Evolutionary conservation across 2,888 invertebrate genomes (phyloP).

Genomic region (Lamellibrachia satsuma): DNA sequence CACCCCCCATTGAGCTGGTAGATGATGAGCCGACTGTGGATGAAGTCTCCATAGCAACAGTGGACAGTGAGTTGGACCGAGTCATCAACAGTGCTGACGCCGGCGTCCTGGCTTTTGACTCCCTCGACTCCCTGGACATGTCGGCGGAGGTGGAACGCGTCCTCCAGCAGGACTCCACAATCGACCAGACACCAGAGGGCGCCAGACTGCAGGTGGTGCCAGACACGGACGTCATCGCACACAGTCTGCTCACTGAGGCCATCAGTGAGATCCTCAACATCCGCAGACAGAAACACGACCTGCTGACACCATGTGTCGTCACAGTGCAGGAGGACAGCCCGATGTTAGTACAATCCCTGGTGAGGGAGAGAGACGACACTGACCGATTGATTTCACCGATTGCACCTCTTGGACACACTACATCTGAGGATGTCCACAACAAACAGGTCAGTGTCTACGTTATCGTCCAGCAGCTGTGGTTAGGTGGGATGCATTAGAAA

Average conservation of each 20-base stretch:
- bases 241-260: conserved; percentile 55
- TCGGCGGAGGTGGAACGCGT: conserved; percentile 7
- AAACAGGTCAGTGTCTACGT: not conserved
- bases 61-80: conserved; percentile 42
- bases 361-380: too few species aligned
- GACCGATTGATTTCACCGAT: not conserved
- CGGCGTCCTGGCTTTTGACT: conserved; percentile 37
- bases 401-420: not conserved
- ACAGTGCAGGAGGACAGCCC: not conserved
- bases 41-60: conserved; percentile 37
- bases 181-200: not conserved
- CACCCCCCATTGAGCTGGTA: not conserved
- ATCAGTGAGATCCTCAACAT: conserved; percentile 57
- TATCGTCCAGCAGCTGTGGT: not conserved
- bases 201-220: conserved; percentile 38
- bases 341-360: not conserved
- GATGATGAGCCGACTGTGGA: conserved; percentile 23
- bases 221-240: conserved; percentile 47
- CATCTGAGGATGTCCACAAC: not conserved
- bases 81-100: conserved; percentile 39
- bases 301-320: conserved; percentile 26
- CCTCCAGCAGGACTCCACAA: not conserved
- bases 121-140: not conserved
- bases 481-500: not conserved
- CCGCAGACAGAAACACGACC: conserved; percentile 39